Base-by-base conservation (phyloP, 2,797 vertebrate genomes). In the Monodelphis domestica region DNA sequence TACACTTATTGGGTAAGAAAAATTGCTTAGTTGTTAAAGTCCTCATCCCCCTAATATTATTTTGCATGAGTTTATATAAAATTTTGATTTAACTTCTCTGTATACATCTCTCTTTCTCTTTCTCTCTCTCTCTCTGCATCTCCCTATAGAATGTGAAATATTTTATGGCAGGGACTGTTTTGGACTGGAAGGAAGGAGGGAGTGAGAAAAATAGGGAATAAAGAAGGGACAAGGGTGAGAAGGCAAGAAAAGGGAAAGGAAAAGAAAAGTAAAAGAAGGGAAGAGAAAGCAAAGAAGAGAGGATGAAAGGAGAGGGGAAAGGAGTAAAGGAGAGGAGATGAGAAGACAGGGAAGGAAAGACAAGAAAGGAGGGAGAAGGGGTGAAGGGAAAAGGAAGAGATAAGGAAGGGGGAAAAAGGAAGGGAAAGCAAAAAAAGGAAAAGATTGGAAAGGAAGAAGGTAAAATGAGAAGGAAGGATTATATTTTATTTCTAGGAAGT, bases 211-310 rank as follows among this genome's bases (percentile, higher is more conserved):
- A 10, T 9, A 7, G 63, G 33, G 33, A 38, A n/a, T n/a, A 21
- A 6, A 38, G 14, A 38, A 28, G 26, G 5, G 2, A 53, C 53
- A 53, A 53, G 53, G n/a, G n/a, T n/a, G n/a, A n/a, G n/a, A 24
- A 17, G n/a, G 33, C 33, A 70, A 21, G 15, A 70, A 14, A 38
- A 28, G 26, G 7, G 2, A 53, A 53, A 53, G 53, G 11, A 11
- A 38, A 38, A 38, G 15, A n/a, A 5, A 30, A 12, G 12, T 33
- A 11, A 30, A 70, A 38, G n/a, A 70, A 21, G 38, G n/a, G 17
- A 33, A 3, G 30, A 12, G 2, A 3, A 6, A 24, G 56, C 1
- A 1, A 7, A n/a, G 5, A 56, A 0, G 17, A 70, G 28, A 12
- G 63, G 24, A 17, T n/a, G n/a, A n/a, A n/a, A 38, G 2, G 14